Evolutionary conservation across 2,113 vertebrate species (phyloP), one percentile per base, ranked within the genome.

Genomic region (Hemiprocne comata): DNA sequence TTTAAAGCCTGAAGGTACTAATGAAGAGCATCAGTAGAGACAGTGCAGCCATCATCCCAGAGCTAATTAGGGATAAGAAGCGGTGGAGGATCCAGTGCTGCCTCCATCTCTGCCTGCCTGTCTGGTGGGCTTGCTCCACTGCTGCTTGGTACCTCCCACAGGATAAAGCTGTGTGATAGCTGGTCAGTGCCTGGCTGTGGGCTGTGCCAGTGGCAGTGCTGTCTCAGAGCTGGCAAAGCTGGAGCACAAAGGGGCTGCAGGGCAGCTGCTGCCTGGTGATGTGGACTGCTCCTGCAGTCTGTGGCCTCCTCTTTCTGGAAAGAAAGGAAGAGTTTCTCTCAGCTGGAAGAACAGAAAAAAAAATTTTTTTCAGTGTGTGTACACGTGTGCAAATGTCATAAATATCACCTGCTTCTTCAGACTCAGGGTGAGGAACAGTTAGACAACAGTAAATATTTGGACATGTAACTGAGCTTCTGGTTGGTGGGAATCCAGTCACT

Each of bases 361-460:
- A 21, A 5, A 33, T 4, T 24, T 51, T 51, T 40, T 36, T 20
- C 36, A 18, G 6, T 13, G 17, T 6, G 3, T 10, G 16, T 26
- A 19, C 9, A 0, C 0, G 5, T 0, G 2, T 46, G 53, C 17
- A 34, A 46, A 11, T 1, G 3, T n/a, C 1, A 0, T 34, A 23
- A 50, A 53, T n/a, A 28, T 40, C 31, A 11, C 7, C 2, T 2
- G 1, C 24, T 28, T 4, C 36, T 82, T 65, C 44, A 29, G 78
- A 66, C 16, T 62, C 2, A 2, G 36, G 1, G 2, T 31, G 46
- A 31, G 44, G 26, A 61, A 60, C 46, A 15, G 60, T 57, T 42
- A 28, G 12, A 11, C 0, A 6, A 10, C 44, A 71, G 11, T 5
- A 57, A 66, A 53, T 66, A 19, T 38, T 44, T n/a, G 42, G 70